Conservation (phyloP, 2,888 invertebrate species). For the Cinara cedri region DNA sequence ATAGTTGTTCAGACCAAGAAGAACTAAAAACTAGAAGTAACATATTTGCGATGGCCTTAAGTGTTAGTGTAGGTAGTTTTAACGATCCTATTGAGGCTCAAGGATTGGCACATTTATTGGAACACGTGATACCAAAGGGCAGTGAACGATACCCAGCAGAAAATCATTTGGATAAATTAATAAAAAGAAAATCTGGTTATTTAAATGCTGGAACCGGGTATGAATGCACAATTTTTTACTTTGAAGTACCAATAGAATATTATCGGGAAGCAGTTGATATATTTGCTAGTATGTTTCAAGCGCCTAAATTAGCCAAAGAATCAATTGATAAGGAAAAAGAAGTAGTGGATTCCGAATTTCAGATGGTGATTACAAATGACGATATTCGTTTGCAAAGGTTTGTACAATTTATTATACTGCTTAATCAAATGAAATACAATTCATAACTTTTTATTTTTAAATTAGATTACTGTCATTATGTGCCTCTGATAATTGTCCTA, state of each 20-base stretch:
- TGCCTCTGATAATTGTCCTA: constrained; percentile 65
- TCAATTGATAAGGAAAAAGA: constrained; percentile 86
- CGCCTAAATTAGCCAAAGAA: constrained; percentile 82
- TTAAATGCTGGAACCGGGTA: constrained; percentile 88
- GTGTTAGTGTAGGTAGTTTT: constrained; percentile 80
- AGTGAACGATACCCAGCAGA: constrained; percentile 86
- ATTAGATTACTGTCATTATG: constrained; percentile 49
- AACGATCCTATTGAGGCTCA: constrained; percentile 78
- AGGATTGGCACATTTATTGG: constrained; percentile 84
- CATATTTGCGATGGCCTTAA: constrained; percentile 63
- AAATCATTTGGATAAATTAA: constrained; percentile 82
- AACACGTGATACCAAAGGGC: constrained; percentile 96
- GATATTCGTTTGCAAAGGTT: constrained; percentile 50
- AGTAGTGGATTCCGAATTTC: constrained; percentile 91
- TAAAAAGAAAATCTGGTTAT: constrained; percentile 83
- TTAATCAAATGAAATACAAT: background rate
- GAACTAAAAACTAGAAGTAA: constrained; percentile 7
- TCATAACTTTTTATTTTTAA: constrained; percentile 20
- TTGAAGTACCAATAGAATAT: constrained; percentile 83
- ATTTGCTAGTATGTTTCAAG: constrained; percentile 87
- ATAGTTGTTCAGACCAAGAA: constrained; percentile 8
- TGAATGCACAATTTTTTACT: constrained; percentile 86
- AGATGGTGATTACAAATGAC: constrained; percentile 61
- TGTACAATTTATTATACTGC: constrained; percentile 8
- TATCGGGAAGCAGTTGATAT: constrained; percentile 78